Evolutionary conservation across 2,113 vertebrate genomes (phyloP).

Genomic region (Zeus faber): DNA sequence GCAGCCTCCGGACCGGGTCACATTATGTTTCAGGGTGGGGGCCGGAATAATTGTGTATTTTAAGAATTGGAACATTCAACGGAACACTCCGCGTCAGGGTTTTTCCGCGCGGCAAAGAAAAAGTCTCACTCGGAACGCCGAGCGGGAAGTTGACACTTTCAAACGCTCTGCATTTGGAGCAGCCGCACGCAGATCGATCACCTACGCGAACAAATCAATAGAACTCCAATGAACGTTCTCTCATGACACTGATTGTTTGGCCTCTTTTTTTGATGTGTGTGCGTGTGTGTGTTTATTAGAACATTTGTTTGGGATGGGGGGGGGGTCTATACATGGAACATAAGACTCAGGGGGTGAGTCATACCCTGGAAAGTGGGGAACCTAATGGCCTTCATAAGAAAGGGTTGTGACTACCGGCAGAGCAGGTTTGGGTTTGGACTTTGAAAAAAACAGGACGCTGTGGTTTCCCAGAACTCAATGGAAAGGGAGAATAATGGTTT

Average conservation of each 20-base stretch:
- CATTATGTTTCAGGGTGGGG: conserved; percentile 13
- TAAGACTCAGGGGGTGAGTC: conserved; percentile 52
- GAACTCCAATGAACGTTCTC: neutral
- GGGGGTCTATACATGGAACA: conserved; percentile 50
- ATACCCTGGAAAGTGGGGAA: conserved; percentile 39
- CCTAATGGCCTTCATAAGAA: conserved; percentile 58
- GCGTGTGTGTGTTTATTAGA: conserved; percentile 10
- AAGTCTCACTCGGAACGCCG: neutral
- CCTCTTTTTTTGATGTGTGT: conserved; percentile 9
- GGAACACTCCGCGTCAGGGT: conserved; percentile 24
- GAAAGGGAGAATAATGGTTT: no score
- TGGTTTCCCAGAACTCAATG: no score
- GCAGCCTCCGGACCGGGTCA: no score
- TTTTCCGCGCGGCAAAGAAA: conserved; percentile 25
- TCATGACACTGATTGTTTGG: no score
- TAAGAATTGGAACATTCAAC: conserved; percentile 1
- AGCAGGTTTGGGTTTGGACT: no score
- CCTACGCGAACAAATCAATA: conserved; percentile 9
- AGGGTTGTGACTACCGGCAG: conserved; percentile 26
- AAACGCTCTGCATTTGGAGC: neutral
- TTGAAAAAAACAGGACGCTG: no score
- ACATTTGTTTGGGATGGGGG: conserved; percentile 15
- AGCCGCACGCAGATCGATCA: conserved; percentile 7
- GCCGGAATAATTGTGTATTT: conserved; percentile 13
- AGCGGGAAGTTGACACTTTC: neutral